A percentile compares a stretch with the other conserved stretches of the same genome.
phyloP scores from a whole-genome alignment of 2,797 vertebrate genomes.

The Falco novaeseelandiae region DNA sequence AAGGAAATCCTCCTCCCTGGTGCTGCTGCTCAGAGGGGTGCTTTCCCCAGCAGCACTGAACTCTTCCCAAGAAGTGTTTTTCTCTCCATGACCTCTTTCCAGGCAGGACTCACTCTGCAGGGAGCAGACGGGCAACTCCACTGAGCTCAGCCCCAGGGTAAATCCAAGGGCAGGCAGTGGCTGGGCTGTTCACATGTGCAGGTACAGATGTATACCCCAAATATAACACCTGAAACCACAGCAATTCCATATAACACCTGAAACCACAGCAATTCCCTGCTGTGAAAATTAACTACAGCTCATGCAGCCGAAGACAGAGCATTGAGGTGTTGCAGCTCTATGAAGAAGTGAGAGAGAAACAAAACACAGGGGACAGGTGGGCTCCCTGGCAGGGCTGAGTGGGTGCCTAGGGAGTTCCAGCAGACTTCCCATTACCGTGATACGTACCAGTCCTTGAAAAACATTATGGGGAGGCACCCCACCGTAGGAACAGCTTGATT shows the following conservation, averaged over 20 bases:
- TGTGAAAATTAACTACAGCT: neutral
- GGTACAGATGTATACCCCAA: neutral
- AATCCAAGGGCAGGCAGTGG: neutral
- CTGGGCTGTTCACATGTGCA: accelerated
- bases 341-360: neutral
- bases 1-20: neutral
- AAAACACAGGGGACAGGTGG: neutral
- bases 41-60: neutral
- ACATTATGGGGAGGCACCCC: neutral
- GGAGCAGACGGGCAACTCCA: neutral
- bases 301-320: neutral
- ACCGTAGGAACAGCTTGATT: neutral
- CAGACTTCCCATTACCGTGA: neutral
- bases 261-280: neutral
- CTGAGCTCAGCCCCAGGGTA: neutral
- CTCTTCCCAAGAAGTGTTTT: neutral
- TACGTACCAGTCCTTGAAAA: neutral
- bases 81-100: neutral
- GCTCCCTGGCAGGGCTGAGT: neutral
- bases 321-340: neutral
- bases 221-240: neutral
- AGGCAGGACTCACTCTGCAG: neutral
- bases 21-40: neutral
- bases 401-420: neutral
- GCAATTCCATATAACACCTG: neutral